These are phyloP conservation scores for Pterocles gutturalis DNA, from an alignment of 2,113 vertebrate genomes.

Conservation along the genomic window DNA sequence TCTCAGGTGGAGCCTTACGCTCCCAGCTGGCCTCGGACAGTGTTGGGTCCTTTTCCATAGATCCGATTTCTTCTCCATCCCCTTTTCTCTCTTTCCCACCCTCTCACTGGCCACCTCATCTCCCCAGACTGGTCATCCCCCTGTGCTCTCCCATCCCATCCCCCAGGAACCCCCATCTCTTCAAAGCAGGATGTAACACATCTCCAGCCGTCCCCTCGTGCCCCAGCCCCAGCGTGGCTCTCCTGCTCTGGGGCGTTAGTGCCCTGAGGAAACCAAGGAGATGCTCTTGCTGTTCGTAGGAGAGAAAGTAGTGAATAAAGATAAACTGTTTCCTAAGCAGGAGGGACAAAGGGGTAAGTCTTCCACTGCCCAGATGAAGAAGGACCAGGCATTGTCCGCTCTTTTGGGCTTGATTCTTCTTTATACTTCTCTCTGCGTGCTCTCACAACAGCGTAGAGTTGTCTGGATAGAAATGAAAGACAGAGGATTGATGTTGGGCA, in stretches of 20 bases:
- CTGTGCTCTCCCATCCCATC: not conserved
- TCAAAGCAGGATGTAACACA: not conserved
- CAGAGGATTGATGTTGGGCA: not conserved
- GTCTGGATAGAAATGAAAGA: not conserved
- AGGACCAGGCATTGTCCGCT: accelerated
- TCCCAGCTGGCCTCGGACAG: not conserved
- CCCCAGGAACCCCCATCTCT: not conserved
- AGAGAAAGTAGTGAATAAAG: not conserved
- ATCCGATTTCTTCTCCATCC: not conserved
- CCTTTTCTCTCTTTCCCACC: not conserved
- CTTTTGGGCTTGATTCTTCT: not conserved
- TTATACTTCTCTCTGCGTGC: not conserved
- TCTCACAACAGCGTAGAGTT: not conserved
- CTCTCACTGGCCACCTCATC: no score
- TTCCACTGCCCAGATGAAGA: not conserved
- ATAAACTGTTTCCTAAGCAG: not conserved
- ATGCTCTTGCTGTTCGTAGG: not conserved
- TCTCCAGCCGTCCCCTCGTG: not conserved
- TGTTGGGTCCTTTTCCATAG: not conserved
- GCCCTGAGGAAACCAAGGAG: not conserved
- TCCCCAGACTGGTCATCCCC: not conserved
- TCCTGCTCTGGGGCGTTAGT: not conserved
- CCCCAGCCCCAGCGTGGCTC: not conserved
- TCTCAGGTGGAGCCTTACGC: not conserved
- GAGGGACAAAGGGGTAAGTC: not conserved